Percentiles rank a stretch among this genome's conserved stretches.
These are phyloP conservation scores for Sisyra terminalis DNA, from an alignment of 2,888 invertebrate species.

Conservation along the genomic window DNA sequence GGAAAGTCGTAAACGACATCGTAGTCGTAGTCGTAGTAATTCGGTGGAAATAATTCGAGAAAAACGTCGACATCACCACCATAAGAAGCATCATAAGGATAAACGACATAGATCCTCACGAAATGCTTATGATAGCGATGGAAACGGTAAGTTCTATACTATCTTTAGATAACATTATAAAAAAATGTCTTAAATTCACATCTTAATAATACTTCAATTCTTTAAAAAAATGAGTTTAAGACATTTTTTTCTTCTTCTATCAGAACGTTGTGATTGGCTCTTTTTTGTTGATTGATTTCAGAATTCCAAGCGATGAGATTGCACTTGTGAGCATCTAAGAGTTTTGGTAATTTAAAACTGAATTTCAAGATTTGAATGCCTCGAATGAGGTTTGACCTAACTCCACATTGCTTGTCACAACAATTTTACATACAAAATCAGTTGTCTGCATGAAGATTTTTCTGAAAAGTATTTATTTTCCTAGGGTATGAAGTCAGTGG, in stretches of 20 bases:
- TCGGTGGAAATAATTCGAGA: constrained; percentile 31
- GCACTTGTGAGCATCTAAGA: background rate
- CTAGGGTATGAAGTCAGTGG: constrained; percentile 9
- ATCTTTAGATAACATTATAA: constrained; percentile 7
- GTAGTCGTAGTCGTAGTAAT: constrained; percentile 39
- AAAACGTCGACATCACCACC: constrained; percentile 36
- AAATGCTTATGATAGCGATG: constrained; percentile 25
- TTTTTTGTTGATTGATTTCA: constrained; percentile 9
- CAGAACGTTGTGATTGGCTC: constrained; percentile 8
- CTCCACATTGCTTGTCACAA: no score
- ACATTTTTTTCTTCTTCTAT: background rate
- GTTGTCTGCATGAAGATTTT: no score
- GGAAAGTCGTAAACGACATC: constrained; percentile 48
- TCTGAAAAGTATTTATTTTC: constrained; percentile 17
- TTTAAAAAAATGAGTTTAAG: background rate
- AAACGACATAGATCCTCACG: constrained; percentile 21
- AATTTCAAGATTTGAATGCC: background rate
- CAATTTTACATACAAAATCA: no score
- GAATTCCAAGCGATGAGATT: constrained; percentile 4
- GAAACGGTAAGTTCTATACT: constrained; percentile 34
- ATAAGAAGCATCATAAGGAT: constrained; percentile 31
- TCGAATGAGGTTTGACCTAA: no score
- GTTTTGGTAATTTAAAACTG: background rate
- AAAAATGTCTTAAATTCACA: constrained; percentile 5
- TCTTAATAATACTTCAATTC: constrained; percentile 5